These are phyloP conservation scores for Anneissia japonica DNA, from an alignment of 35 echinoderm and acorn worm genomes.

Conservation along the genomic window DNA sequence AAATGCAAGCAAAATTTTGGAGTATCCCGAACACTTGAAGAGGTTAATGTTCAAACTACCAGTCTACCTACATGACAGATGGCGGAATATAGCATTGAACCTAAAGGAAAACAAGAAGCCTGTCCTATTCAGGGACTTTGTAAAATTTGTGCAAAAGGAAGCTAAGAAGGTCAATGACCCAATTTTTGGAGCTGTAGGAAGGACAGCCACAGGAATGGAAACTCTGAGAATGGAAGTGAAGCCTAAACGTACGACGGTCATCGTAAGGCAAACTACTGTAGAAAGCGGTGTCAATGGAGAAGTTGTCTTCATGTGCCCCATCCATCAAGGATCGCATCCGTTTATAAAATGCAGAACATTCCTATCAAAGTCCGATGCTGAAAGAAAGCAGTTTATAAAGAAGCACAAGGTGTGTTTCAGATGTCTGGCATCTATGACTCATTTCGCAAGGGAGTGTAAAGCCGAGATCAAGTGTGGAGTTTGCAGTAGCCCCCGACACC, in stretches of 20 bases:
- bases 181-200: background rate
- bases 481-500: constrained; percentile 3
- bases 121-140: constrained; percentile 4
- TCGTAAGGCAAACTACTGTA: background rate
- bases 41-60: background rate
- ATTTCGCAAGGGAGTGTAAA: constrained; percentile 33
- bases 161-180: constrained; percentile 13
- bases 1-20: constrained; percentile 14
- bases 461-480: constrained; percentile 1
- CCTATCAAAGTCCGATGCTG: background rate
- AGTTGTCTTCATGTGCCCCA: constrained; percentile 7
- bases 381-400: constrained; percentile 23
- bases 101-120: background rate
- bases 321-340: constrained; percentile 29
- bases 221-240: background rate
- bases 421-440: constrained; percentile 15
- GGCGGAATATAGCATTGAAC: constrained; percentile 17
- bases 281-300: background rate
- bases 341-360: constrained; percentile 34
- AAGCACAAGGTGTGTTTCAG: constrained; percentile 20
- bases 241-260: background rate
- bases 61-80: constrained; percentile 13
- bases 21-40: constrained; percentile 18
- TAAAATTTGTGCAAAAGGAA: constrained; percentile 10
- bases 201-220: background rate